phyloP scores from a whole-genome alignment of 2,797 vertebrate genomes.

The Nyctalus aviator region DNA sequence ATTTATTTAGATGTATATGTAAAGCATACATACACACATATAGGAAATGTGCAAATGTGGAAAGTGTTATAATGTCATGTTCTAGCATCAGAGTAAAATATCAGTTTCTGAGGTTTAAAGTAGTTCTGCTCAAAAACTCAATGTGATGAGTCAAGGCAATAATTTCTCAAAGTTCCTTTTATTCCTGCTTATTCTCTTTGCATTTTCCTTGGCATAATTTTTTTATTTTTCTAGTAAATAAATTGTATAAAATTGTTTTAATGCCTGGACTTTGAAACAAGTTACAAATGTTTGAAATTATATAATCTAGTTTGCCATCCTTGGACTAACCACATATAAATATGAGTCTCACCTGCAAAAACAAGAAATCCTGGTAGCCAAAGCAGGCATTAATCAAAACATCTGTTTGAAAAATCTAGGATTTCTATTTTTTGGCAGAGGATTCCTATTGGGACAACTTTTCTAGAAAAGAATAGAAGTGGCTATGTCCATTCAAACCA shows the following conservation, averaged over 20 bases:
- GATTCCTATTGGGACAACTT: slow-evolving; percentile 72
- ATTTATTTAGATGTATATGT: slow-evolving; percentile 64
- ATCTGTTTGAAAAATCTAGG: slow-evolving; percentile 33
- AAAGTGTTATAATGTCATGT: slow-evolving; percentile 58
- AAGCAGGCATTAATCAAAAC: slow-evolving; percentile 60
- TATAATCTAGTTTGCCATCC: slow-evolving; percentile 67
- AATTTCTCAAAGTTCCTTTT: slow-evolving; percentile 68
- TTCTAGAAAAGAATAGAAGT: slow-evolving; percentile 66
- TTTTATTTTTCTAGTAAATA: slow-evolving; percentile 60
- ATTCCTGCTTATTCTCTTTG: slow-evolving; percentile 59
- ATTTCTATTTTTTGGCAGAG: slow-evolving; percentile 61
- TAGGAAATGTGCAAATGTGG: slow-evolving; percentile 59
- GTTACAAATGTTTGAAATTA: slow-evolving; percentile 69
- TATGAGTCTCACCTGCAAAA: slow-evolving; percentile 61
- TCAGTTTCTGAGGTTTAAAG: slow-evolving; percentile 57
- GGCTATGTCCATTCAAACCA: slow-evolving; percentile 59
- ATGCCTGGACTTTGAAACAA: slow-evolving; percentile 67
- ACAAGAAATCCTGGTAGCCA: slow-evolving; percentile 59
- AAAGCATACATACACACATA: slow-evolving; percentile 20
- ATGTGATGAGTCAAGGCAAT: slow-evolving; percentile 70
- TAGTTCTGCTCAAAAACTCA: slow-evolving; percentile 70
- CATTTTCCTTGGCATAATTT: slow-evolving; percentile 64
- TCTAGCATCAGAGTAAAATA: slow-evolving; percentile 69
- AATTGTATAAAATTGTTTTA: slow-evolving; percentile 67
- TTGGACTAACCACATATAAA: slow-evolving; percentile 65